Conservation (phyloP, 2,797 vertebrate species). For the Tadarida brasiliensis region DNA sequence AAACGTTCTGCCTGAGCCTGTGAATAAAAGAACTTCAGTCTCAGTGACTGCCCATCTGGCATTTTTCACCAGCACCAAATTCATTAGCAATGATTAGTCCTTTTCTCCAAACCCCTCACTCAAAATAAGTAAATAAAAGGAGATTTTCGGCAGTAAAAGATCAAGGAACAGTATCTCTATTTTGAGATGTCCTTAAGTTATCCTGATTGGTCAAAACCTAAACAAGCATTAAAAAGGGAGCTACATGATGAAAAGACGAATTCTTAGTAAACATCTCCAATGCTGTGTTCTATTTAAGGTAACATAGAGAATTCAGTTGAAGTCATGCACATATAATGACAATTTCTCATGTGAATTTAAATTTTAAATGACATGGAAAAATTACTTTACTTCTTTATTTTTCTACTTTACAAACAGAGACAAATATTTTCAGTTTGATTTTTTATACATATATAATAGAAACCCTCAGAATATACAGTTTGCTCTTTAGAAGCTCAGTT, state of each 20-base stretch:
- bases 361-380: slow-evolving; percentile 51
- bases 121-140: slow-evolving; percentile 83
- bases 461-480: background rate
- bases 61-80: slow-evolving; percentile 84
- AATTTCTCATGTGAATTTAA: slow-evolving; percentile 55
- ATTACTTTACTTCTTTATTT: slow-evolving; percentile 58
- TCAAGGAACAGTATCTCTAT: slow-evolving; percentile 80
- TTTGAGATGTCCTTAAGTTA: slow-evolving; percentile 76
- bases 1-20: slow-evolving; percentile 60
- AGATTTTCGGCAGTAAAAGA: slow-evolving; percentile 81
- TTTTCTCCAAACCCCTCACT: slow-evolving; percentile 79
- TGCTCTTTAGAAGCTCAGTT: background rate
- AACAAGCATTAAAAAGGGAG: slow-evolving; percentile 75
- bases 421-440: slow-evolving; percentile 16
- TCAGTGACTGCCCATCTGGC: slow-evolving; percentile 79
- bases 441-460: background rate
- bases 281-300: slow-evolving; percentile 33
- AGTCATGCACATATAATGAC: slow-evolving; percentile 13
- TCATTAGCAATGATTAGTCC: slow-evolving; percentile 81
- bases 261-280: slow-evolving; percentile 60
- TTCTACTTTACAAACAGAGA: background rate
- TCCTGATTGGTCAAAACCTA: slow-evolving; percentile 68
- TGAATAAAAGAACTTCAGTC: slow-evolving; percentile 76
- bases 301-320: slow-evolving; percentile 42
- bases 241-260: slow-evolving; percentile 70